Base-by-base conservation (phyloP, 2,797 vertebrate genomes). In the Falco rusticolus region DNA sequence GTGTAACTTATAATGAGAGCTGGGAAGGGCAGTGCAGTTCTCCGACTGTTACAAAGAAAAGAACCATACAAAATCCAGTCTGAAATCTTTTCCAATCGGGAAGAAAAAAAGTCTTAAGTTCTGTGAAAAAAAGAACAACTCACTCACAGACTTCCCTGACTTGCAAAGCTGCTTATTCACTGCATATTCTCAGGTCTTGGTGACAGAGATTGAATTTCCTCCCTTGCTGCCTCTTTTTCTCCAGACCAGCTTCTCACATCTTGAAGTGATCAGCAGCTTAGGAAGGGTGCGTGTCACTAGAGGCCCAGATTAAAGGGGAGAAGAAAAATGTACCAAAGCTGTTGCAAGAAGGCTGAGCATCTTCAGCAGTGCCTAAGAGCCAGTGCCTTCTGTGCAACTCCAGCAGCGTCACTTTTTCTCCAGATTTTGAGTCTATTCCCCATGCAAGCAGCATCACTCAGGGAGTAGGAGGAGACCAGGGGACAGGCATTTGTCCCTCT, bases 261-360 rank as follows among this genome's bases (percentile, higher is more conserved):
- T 97, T 97, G 96, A 97, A 97, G 60, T 25, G 79, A 97, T 97
- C 95, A 97, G 87, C 48, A 74, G 66, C 60, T 12, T 14, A 70
- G 56, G 91, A 81, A 89, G 45, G 86, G 74, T 41, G 13, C 28
- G 6, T 53, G 86, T 69, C 19, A 7, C 39, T 33, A 18, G 89
- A 77, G 94, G 86, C 91, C 89, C 50, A 0, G 1, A 19, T 28
- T 53, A 82, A 88, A 94, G 82, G 71, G 66, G 45, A 65, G 37
- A 72, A 78, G 65, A 25, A 69, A 94, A 87, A 80, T 1, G 6
- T 20, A 26, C 28, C 33, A 41, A 60, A 75, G 66, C 68, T 66
- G 48, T 81, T 83, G 45, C 53, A 48, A 53, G 61, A 53, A 72
- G 33, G 13, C 12, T 3, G 26, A 87, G 79, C 39, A 72, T 59